Evolutionary conservation across 2,113 vertebrate genomes (phyloP).

Genomic region (Lagopus leucura): DNA sequence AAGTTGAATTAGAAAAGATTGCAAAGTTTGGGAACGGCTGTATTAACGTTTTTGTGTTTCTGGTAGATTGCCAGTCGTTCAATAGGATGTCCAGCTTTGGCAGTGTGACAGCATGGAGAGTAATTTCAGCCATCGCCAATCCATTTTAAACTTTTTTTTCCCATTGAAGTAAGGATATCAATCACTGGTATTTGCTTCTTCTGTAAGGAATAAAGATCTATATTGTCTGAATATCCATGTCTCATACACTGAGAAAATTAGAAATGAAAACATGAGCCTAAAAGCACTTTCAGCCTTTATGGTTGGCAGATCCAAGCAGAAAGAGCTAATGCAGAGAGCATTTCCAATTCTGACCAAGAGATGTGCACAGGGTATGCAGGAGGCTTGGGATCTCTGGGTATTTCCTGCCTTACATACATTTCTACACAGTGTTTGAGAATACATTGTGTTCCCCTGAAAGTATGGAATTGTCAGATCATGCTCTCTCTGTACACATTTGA

Average conservation of each 20-base stretch:
- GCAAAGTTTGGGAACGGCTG: background rate
- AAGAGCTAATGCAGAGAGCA: background rate
- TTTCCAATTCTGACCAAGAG: background rate
- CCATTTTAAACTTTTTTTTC: slow-evolving; percentile 54
- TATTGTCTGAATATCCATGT: background rate
- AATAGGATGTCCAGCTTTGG: slow-evolving; percentile 14
- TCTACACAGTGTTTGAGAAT: background rate
- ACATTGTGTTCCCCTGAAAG: background rate
- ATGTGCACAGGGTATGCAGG: background rate
- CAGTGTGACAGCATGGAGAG: slow-evolving; percentile 16
- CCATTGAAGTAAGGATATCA: slow-evolving; percentile 15
- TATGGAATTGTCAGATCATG: background rate
- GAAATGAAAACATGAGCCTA: background rate
- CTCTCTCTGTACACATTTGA: slow-evolving; percentile 13
- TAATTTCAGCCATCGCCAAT: slow-evolving; percentile 47
- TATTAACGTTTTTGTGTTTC: slow-evolving; percentile 28
- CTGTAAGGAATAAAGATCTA: slow-evolving; percentile 4
- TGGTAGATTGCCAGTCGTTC: background rate
- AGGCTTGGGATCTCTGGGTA: background rate
- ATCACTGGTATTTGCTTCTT: slow-evolving; percentile 26
- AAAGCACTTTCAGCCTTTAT: background rate
- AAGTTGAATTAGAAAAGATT: slow-evolving; percentile 2
- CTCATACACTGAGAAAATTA: background rate
- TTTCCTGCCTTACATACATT: background rate
- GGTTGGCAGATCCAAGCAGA: background rate